Evolutionary conservation across 2,888 invertebrate species (phyloP).

Genomic region (Ctenicera cuprea): DNA sequence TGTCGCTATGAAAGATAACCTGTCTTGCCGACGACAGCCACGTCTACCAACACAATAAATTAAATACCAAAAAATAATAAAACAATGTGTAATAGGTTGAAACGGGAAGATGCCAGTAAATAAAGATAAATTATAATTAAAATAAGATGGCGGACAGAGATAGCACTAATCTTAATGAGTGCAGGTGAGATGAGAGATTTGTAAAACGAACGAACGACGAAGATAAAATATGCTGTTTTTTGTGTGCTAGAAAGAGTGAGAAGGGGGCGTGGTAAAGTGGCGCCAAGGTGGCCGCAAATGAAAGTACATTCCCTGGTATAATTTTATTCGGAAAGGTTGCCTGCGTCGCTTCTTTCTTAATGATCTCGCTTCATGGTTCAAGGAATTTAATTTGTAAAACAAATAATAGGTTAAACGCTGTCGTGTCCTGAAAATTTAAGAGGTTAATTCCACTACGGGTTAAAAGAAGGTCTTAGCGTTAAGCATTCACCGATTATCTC

Average conservation of each 20-base stretch:
- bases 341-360: constrained; percentile 59
- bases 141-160: constrained; percentile 55
- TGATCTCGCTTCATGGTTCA: constrained; percentile 59
- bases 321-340: constrained; percentile 63
- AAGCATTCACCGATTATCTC: not conserved
- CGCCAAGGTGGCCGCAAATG: constrained; percentile 64
- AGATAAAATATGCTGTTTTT: constrained; percentile 49
- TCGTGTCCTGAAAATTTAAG: constrained; percentile 50
- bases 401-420: constrained; percentile 59
- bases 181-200: constrained; percentile 53
- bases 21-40: constrained; percentile 44
- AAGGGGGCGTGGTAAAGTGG: constrained; percentile 67
- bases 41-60: constrained; percentile 50
- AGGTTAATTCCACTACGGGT: constrained; percentile 40
- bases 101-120: constrained; percentile 59
- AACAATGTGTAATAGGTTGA: constrained; percentile 55
- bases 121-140: constrained; percentile 66
- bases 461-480: constrained; percentile 8
- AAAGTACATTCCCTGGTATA: constrained; percentile 61
- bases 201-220: constrained; percentile 36
- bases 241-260: constrained; percentile 55
- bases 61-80: constrained; percentile 55
- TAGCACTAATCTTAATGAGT: constrained; percentile 55
- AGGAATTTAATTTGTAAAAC: constrained; percentile 64
- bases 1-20: constrained; percentile 44